phyloP scores from a whole-genome alignment of 2,113 vertebrate genomes.

The Varanus komodoensis region DNA sequence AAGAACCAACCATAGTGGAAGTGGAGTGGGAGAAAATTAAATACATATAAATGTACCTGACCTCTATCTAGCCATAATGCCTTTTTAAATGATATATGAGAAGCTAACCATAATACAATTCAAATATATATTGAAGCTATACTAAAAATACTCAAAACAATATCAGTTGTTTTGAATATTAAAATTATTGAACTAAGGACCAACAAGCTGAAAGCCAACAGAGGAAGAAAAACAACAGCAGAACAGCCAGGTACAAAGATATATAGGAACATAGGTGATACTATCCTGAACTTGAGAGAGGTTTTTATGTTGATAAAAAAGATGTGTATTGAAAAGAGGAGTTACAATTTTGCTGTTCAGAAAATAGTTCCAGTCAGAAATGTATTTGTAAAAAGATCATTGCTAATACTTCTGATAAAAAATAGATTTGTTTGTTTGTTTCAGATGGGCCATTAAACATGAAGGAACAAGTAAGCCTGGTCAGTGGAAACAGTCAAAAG shows the following conservation, averaged over 20 bases:
- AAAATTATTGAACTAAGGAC: conserved; percentile 1
- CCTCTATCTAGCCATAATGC: not conserved
- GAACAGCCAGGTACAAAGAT: not conserved
- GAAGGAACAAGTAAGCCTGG: conserved; percentile 50
- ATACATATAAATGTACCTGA: too few relatives aligned
- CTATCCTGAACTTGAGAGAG: not conserved
- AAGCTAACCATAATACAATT: not conserved
- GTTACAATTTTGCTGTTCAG: not conserved
- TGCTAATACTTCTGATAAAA: not conserved
- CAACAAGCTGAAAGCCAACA: not conserved
- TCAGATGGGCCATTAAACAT: conserved; percentile 63
- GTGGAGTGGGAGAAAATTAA: not conserved
- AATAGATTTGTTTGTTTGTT: not conserved
- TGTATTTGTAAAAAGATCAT: not conserved
- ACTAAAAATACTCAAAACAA: not conserved
- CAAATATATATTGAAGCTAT: not conserved
- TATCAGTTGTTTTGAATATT: not conserved
- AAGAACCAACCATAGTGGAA: not conserved
- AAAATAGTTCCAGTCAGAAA: not conserved
- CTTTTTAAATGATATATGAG: not conserved
- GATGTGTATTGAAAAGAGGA: not conserved
- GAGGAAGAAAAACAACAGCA: not conserved
- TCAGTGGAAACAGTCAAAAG: conserved; percentile 59
- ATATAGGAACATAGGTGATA: not conserved
- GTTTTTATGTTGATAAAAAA: not conserved